phyloP scores from a whole-genome alignment of 1,140 invertebrate genomes.

The Delia radicum region DNA sequence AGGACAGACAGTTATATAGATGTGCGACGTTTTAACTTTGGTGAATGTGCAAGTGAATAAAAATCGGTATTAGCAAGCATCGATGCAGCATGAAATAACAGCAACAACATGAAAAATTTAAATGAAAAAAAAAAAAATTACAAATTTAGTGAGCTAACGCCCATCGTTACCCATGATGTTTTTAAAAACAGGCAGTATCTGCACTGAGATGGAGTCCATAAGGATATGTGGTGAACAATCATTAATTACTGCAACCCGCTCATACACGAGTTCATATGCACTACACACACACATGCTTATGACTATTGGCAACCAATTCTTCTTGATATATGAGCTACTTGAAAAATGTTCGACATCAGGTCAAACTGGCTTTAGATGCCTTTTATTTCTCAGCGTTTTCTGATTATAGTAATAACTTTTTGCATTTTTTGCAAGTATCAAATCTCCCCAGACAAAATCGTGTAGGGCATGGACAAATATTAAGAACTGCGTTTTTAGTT shows the following conservation, averaged over 20 bases:
- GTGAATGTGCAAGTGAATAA: slow-evolving; percentile 9
- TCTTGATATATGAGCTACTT: too few relatives aligned
- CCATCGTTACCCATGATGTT: slow-evolving; percentile 11
- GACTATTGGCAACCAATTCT: background rate
- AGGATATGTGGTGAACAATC: background rate
- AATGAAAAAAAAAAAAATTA: too few relatives aligned
- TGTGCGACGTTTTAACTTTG: background rate
- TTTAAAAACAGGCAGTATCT: too few relatives aligned
- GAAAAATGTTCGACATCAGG: too few relatives aligned
- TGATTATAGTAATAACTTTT: too few relatives aligned
- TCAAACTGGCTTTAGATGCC: too few relatives aligned
- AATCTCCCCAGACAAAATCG: too few relatives aligned
- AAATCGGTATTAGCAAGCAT: slow-evolving; percentile 1
- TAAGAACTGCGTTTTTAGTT: too few relatives aligned
- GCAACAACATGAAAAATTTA: background rate
- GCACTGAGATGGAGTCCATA: background rate
- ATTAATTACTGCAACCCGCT: slow-evolving; percentile 18
- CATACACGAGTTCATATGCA: background rate
- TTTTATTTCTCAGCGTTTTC: too few relatives aligned
- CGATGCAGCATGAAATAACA: slow-evolving; percentile 12
- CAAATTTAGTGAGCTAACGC: slow-evolving; percentile 11
- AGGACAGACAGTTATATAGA: background rate
- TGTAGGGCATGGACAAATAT: too few relatives aligned
- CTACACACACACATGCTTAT: background rate
- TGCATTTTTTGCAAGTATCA: too few relatives aligned